Evolutionary conservation across 2,113 vertebrate species (phyloP).

Genomic region (Uria lomvia): DNA sequence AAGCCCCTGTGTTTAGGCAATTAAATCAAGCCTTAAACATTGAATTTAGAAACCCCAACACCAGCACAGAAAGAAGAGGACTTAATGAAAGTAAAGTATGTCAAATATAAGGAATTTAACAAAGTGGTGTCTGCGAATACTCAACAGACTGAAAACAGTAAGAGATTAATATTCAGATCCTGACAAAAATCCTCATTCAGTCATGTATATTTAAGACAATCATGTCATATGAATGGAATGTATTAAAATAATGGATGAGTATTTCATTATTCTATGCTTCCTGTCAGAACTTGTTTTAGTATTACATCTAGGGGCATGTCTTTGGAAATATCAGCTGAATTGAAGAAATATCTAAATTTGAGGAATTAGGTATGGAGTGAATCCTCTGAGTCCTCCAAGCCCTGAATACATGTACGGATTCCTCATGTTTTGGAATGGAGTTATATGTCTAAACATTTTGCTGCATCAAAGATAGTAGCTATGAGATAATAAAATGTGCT

Average conservation of each 20-base stretch:
- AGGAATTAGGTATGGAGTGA: neutral
- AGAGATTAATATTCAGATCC: conserved; percentile 32
- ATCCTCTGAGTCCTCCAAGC: neutral
- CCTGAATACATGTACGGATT: neutral
- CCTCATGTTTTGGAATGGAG: neutral
- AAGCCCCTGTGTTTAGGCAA: neutral
- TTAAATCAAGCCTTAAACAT: neutral
- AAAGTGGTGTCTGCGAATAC: conserved; percentile 3
- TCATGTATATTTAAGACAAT: conserved; percentile 39
- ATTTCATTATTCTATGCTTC: conserved; percentile 17
- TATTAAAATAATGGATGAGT: conserved; percentile 50
- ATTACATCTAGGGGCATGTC: neutral
- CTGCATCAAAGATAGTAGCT: neutral
- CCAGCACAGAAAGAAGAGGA: neutral
- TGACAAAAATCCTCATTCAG: conserved; percentile 34
- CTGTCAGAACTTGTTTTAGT: conserved; percentile 32
- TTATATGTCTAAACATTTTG: neutral
- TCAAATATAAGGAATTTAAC: neutral
- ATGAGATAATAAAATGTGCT: conserved; percentile 3
- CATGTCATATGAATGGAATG: conserved; percentile 13
- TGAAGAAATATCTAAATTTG: conserved; percentile 21
- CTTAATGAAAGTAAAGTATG: neutral
- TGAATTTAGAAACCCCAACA: conserved; percentile 12
- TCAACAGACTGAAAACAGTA: neutral
- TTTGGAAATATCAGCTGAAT: neutral